phyloP scores from a whole-genome alignment of 1,140 invertebrate genomes.

The Nixonia krombeini region DNA sequence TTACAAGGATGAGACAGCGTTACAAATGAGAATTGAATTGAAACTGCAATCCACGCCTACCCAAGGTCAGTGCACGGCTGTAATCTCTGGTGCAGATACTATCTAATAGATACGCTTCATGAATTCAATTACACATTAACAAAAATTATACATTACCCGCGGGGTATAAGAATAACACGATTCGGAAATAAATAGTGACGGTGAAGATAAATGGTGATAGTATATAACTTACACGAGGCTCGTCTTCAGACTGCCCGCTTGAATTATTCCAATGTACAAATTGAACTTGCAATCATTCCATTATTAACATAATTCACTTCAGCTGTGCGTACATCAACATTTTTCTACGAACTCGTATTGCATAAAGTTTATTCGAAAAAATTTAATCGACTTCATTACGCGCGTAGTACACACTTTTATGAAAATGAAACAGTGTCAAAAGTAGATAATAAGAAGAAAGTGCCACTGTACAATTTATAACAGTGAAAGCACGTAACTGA shows the following conservation, averaged over 20 bases:
- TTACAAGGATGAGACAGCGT: constrained; percentile 57
- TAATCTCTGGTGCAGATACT: constrained; percentile 59
- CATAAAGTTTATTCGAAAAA: constrained; percentile 16
- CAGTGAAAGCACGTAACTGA: constrained; percentile 32
- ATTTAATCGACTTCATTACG: background rate
- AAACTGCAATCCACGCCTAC: constrained; percentile 59
- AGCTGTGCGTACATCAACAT: too few species aligned
- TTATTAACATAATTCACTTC: too few species aligned
- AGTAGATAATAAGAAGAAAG: constrained; percentile 27
- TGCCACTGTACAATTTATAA: too few species aligned
- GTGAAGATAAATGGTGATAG: constrained; percentile 52
- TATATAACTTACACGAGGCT: constrained; percentile 15
- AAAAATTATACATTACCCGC: constrained; percentile 54
- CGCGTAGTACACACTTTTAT: too few species aligned
- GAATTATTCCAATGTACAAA: constrained; percentile 24
- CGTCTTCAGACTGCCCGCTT: constrained; percentile 15
- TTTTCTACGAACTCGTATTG: too few species aligned
- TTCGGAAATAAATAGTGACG: constrained; percentile 50
- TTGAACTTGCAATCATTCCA: constrained; percentile 21
- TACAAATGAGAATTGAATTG: constrained; percentile 65
- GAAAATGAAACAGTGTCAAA: too few species aligned
- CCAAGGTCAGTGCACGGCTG: constrained; percentile 57
- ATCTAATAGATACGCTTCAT: constrained; percentile 64
- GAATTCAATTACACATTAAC: constrained; percentile 69
- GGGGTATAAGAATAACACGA: constrained; percentile 39